Percentiles rank a stretch among this genome's conserved stretches.
phyloP scores from a whole-genome alignment of 2,888 invertebrate species.

The Ochlodes sylvanus region DNA sequence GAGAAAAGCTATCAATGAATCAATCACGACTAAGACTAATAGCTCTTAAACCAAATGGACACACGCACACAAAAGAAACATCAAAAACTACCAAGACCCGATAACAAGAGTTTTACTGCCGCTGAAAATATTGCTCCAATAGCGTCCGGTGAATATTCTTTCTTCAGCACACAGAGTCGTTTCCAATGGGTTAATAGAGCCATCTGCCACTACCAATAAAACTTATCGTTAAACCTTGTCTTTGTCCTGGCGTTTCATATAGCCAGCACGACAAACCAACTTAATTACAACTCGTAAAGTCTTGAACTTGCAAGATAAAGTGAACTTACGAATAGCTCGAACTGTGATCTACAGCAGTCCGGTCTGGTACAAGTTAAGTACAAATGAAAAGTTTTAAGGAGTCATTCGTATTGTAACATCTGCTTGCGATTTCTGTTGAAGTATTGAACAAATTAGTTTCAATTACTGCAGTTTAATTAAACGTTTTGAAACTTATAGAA shows the following conservation, averaged over 20 bases:
- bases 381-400: conserved; percentile 47
- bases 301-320: conserved; percentile 14
- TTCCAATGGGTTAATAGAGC: too few species aligned
- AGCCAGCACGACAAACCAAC: background rate
- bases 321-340: conserved; percentile 19
- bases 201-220: background rate
- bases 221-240: background rate
- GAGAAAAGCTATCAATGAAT: too few species aligned
- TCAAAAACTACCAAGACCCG: too few species aligned
- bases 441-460: conserved; percentile 4
- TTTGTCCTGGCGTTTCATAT: background rate
- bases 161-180: too few species aligned
- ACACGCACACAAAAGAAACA: too few species aligned
- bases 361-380: conserved; percentile 41
- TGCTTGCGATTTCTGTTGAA: conserved; percentile 47
- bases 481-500: background rate
- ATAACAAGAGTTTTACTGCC: too few species aligned
- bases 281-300: conserved; percentile 16
- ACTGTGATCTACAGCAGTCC: conserved; percentile 26
- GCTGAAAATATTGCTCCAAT: too few species aligned
- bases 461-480: background rate
- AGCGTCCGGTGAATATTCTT: too few species aligned
- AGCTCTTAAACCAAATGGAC: too few species aligned
- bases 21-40: too few species aligned
- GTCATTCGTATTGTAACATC: conserved; percentile 44